These are phyloP conservation scores for Eupithecia tripunctaria DNA, from an alignment of 2,888 invertebrate genomes.

Conservation along the genomic window DNA sequence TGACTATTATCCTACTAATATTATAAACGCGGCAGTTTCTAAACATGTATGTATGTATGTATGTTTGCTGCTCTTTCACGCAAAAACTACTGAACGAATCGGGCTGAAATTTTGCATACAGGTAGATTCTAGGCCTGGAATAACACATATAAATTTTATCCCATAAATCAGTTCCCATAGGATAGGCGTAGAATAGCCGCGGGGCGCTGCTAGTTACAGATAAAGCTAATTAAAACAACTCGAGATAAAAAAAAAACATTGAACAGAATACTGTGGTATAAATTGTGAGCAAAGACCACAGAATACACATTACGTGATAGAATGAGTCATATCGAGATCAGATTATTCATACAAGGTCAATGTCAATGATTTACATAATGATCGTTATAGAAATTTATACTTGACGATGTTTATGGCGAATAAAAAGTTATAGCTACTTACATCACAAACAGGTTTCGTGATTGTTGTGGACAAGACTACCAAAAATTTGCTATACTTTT, in stretches of 20 bases:
- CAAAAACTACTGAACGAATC: no score
- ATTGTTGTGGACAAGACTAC: not conserved
- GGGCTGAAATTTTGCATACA: no score
- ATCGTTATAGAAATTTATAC: conserved; percentile 4
- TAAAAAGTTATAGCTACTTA: not conserved
- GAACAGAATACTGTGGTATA: not conserved
- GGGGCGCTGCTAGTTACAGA: no score
- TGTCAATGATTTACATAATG: conserved; percentile 2
- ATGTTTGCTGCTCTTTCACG: no score
- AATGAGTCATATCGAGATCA: not conserved
- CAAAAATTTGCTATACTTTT: not conserved
- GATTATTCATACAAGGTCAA: conserved; percentile 5
- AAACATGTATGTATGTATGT: no score
- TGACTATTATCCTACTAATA: no score
- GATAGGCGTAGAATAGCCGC: no score
- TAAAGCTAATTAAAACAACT: not conserved
- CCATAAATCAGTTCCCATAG: no score
- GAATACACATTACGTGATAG: not conserved
- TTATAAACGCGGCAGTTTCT: no score
- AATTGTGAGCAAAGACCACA: not conserved
- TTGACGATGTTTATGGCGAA: not conserved
- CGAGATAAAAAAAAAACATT: not conserved
- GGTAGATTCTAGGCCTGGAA: no score
- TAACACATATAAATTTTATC: no score
- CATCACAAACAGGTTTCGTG: not conserved